Evolutionary conservation across 92 coral and sea anemone species (phyloP).

Genomic region (Bergia sp.): DNA sequence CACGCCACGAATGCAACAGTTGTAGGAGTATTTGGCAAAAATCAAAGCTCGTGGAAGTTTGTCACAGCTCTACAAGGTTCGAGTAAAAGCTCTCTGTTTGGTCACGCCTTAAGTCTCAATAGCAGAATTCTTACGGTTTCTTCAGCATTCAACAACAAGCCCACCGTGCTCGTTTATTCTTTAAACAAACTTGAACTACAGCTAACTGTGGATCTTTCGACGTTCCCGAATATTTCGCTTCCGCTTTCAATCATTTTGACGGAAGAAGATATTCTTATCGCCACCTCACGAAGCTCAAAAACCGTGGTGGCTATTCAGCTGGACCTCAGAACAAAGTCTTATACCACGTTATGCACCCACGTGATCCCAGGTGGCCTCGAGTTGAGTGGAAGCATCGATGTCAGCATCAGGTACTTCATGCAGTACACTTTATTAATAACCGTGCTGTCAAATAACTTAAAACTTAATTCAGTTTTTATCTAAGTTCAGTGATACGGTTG

Average conservation of each 20-base stretch:
- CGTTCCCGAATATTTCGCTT: slow-evolving; percentile 38
- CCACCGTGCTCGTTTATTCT: slow-evolving; percentile 60
- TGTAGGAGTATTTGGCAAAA: slow-evolving; percentile 71
- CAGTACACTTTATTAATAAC: too few species aligned
- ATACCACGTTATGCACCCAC: slow-evolving; percentile 48
- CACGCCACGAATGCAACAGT: slow-evolving; percentile 57
- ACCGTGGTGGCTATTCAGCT: slow-evolving; percentile 63
- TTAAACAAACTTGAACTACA: slow-evolving; percentile 33
- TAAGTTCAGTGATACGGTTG: too few species aligned
- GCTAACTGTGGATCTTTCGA: slow-evolving; percentile 53
- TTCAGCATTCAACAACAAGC: slow-evolving; percentile 41
- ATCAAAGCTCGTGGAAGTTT: slow-evolving; percentile 60
- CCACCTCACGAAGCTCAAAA: slow-evolving; percentile 57
- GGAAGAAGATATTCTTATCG: slow-evolving; percentile 61
- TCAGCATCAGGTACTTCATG: slow-evolving; percentile 29
- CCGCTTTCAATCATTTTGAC: slow-evolving; percentile 67
- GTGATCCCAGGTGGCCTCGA: slow-evolving; percentile 13
- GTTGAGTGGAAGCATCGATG: slow-evolving; percentile 50
- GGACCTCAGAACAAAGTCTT: slow-evolving; percentile 31
- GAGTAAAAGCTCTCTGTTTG: slow-evolving; percentile 62
- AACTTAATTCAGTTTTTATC: too few species aligned
- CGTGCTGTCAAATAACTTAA: neutral
- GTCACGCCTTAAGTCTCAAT: slow-evolving; percentile 63
- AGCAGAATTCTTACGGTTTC: slow-evolving; percentile 59
- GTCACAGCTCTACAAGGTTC: slow-evolving; percentile 49